These are phyloP conservation scores for Menidia menidia DNA, from an alignment of 2,797 vertebrate genomes.

Conservation along the genomic window DNA sequence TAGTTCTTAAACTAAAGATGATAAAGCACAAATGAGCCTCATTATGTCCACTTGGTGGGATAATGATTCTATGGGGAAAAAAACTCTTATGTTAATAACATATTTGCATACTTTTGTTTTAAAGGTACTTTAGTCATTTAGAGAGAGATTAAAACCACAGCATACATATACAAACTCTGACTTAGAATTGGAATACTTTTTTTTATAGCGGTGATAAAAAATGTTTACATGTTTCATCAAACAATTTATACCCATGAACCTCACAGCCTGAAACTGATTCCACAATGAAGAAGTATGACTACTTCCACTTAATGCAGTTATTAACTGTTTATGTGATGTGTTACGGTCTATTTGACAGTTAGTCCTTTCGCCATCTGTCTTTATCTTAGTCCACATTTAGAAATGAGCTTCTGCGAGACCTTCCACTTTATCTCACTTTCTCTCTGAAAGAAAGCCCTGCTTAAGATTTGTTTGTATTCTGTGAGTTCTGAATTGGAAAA, in stretches of 20 bases:
- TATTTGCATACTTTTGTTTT: neutral
- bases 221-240: conserved; percentile 15
- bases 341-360: neutral
- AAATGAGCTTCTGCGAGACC: conserved; percentile 25
- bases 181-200: no score
- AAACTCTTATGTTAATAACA: neutral
- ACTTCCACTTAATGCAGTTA: neutral
- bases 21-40: neutral
- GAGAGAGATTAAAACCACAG: neutral
- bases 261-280: conserved; percentile 9
- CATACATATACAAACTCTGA: no score
- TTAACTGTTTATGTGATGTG: neutral
- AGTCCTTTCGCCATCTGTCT: conserved; percentile 10
- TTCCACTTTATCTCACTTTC: conserved; percentile 37
- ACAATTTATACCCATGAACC: conserved; percentile 12
- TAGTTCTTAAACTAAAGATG: neutral
- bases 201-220: no score
- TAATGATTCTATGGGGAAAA: neutral
- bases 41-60: neutral
- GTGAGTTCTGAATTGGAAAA: conserved; percentile 40
- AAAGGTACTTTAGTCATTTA: neutral
- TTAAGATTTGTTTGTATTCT: conserved; percentile 36
- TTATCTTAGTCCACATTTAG: conserved; percentile 12
- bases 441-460: conserved; percentile 19
- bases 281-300: conserved; percentile 19